These are phyloP conservation scores for Pteropus alecto DNA, from an alignment of 2,113 vertebrate species.

Conservation along the genomic window DNA sequence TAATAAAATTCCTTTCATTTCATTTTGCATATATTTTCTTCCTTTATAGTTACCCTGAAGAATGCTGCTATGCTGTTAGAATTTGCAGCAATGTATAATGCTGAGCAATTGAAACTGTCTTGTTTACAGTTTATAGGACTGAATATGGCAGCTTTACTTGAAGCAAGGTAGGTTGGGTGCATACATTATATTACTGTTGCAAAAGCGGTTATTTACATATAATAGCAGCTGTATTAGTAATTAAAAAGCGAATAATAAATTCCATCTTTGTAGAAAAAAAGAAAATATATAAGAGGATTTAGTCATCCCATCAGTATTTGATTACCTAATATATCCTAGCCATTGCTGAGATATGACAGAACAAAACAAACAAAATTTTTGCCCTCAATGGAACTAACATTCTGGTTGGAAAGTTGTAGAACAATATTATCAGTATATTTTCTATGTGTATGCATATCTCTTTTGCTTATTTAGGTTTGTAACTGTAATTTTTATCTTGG, in stretches of 20 bases:
- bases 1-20: constrained; percentile 5
- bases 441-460: not conserved
- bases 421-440: not conserved
- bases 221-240: not conserved
- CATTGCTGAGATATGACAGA: not conserved
- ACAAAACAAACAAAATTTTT: not conserved
- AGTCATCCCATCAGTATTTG: not conserved
- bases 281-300: not conserved
- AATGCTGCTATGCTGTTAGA: constrained; percentile 94
- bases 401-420: not conserved
- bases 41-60: constrained; percentile 92
- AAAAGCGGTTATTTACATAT: not conserved
- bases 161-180: constrained; percentile 88
- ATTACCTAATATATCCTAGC: not conserved
- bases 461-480: not conserved
- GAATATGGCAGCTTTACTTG: constrained; percentile 95
- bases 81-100: constrained; percentile 93
- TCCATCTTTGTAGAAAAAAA: not conserved
- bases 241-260: constrained; percentile 26
- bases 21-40: constrained; percentile 48
- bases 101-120: constrained; percentile 94
- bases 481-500: not conserved
- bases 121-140: constrained; percentile 95
- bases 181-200: not conserved
- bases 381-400: not conserved